These are phyloP conservation scores for Abscondita cerata DNA, from an alignment of 2,888 invertebrate species.

Conservation along the genomic window DNA sequence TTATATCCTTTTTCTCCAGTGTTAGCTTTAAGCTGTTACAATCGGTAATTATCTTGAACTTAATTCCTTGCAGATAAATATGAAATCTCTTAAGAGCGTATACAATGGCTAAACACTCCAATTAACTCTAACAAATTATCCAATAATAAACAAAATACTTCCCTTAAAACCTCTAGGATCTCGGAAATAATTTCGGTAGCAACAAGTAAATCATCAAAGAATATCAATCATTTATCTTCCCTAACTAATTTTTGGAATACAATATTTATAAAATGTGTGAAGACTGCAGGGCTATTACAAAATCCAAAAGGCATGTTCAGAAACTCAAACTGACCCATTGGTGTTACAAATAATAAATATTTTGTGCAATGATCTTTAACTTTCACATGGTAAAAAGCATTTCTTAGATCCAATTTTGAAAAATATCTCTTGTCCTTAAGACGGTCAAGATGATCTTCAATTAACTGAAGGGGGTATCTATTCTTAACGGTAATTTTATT, in stretches of 20 bases:
- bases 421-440: not conserved
- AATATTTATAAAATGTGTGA: not conserved
- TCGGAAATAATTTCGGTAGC: not conserved
- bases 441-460: not conserved
- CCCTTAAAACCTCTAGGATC: not conserved
- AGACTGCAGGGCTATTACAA: not conserved
- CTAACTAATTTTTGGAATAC: not conserved
- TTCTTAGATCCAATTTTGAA: not conserved
- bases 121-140: not conserved
- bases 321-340: slow-evolving; percentile 4
- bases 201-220: not conserved
- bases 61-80: not conserved
- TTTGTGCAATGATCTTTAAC: not conserved
- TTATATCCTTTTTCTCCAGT: not conserved
- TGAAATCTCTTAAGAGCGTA: not conserved
- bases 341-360: slow-evolving; percentile 1
- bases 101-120: not conserved
- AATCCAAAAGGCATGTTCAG: slow-evolving; percentile 3
- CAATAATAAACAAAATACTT: not conserved
- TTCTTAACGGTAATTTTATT: not conserved
- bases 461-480: too few species aligned
- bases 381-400: slow-evolving; percentile 1
- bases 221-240: not conserved
- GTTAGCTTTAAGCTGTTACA: not conserved
- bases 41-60: not conserved